Conservation (phyloP, 2,113 vertebrate genomes). For the Eretmochelys imbricata region DNA sequence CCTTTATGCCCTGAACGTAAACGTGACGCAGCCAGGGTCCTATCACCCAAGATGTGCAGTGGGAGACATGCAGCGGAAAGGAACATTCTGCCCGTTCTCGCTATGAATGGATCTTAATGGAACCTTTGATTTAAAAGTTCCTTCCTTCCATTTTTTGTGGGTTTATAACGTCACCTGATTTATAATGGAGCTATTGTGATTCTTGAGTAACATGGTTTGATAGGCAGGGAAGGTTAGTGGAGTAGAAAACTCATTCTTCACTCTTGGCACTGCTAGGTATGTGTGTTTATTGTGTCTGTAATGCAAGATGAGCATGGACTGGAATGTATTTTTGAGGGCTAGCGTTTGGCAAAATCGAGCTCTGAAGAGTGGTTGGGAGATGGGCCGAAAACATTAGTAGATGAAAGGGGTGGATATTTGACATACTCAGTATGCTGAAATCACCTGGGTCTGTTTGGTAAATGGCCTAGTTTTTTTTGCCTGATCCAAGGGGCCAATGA, state of each 20-base stretch:
- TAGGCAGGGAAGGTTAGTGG: fast-evolving
- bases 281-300: fast-evolving
- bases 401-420: background rate
- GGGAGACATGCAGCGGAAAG: background rate
- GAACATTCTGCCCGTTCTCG: fast-evolving
- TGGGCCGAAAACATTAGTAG: fast-evolving
- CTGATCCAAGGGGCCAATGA: too few relatives aligned
- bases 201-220: fast-evolving
- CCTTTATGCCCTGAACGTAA: background rate
- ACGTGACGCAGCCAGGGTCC: fast-evolving
- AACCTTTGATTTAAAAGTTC: background rate
- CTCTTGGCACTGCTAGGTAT: background rate
- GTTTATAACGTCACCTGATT: fast-evolving
- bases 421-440: too few relatives aligned
- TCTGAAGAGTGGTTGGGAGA: fast-evolving
- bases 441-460: background rate
- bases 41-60: background rate
- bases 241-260: fast-evolving
- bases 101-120: fast-evolving
- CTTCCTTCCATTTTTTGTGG: background rate
- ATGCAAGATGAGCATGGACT: background rate
- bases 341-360: background rate
- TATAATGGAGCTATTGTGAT: fast-evolving
- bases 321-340: background rate
- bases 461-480: background rate